Base-by-base conservation (phyloP, 1,140 invertebrate genomes). In the Nasonia giraulti region DNA sequence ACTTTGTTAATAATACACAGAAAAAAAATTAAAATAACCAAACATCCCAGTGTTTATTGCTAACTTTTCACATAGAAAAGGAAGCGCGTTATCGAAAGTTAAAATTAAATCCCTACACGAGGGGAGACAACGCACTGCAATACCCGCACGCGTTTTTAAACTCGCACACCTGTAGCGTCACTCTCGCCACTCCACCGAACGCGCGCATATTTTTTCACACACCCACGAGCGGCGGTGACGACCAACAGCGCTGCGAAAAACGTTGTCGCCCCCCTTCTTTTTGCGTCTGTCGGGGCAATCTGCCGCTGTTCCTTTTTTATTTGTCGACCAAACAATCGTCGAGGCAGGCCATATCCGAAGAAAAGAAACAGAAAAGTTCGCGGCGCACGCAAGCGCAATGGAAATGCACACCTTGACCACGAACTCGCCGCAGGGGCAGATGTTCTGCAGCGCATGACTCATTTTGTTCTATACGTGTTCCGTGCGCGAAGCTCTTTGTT, bases 321-420 rank as follows among this genome's bases (percentile, higher is more conserved):
- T 84, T 84, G 83, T 80, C 23, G 10, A 47, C 44, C 69, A 84
- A 84, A 84, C 76, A 84, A 80, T 84, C 69, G 69, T 31, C 14
- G 55, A 62, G 23, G 14, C 69, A 14, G 4, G 12, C 40, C 33
- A 27, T 23, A 11, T 12, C 73, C 37, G 31, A 2, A 83, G 44
- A 62, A 73, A 82, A 73, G 23, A 83, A 55, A 37, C 8, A 55
- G 31, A 27, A 78, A 79, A 71, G 75, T 14, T 75, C 40, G 76
- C 66, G 47, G 23, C 33, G 73, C 78, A 68, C 47, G 71, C 55
- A 78, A 83, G 31, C 14, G 33, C 37, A 78, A 80, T 79, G 76
- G 44, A 71, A 78, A 79, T 78, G 74, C 50, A 20, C 27, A 20
- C 66, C 44, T 84, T 84, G 83, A 83, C 82, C 75, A 37, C 75